Evolutionary conservation across 1,140 invertebrate genomes (phyloP).

Genomic region (Charaxes varanes): DNA sequence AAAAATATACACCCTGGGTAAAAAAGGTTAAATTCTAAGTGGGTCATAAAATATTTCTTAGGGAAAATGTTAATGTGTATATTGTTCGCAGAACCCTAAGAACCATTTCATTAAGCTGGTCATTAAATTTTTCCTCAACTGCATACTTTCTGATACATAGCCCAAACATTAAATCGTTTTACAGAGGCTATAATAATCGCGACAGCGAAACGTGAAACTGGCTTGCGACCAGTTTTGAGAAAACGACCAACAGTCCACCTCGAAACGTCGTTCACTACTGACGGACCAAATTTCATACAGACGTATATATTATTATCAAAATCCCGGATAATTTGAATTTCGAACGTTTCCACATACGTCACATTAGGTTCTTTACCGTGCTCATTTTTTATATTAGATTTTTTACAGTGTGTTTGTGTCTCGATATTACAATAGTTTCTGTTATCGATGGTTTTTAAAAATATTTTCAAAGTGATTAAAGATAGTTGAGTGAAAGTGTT

Average conservation of each 20-base stretch:
- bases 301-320: slow-evolving; percentile 9
- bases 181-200: slow-evolving; percentile 39
- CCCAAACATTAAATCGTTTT: slow-evolving; percentile 18
- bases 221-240: slow-evolving; percentile 42
- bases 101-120: slow-evolving; percentile 18
- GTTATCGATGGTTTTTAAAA: slow-evolving; percentile 12
- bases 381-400: not conserved
- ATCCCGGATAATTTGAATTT: slow-evolving; percentile 18
- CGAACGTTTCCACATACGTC: slow-evolving; percentile 9
- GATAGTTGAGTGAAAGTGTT: slow-evolving; percentile 49
- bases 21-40: too few relatives aligned
- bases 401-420: slow-evolving; percentile 10
- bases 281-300: slow-evolving; percentile 14
- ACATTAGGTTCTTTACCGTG: slow-evolving; percentile 9
- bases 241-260: slow-evolving; percentile 28
- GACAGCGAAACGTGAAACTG: slow-evolving; percentile 41
- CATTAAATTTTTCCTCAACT: slow-evolving; percentile 36
- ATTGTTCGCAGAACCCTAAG: slow-evolving; percentile 1
- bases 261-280: slow-evolving; percentile 19
- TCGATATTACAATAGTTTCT: slow-evolving; percentile 1
- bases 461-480: slow-evolving; percentile 12
- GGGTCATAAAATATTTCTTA: too few relatives aligned
- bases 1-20: too few relatives aligned
- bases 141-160: slow-evolving; percentile 25
- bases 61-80: too few relatives aligned